Conservation (phyloP, 2,113 vertebrate genomes). For the Podocnemis expansa region DNA sequence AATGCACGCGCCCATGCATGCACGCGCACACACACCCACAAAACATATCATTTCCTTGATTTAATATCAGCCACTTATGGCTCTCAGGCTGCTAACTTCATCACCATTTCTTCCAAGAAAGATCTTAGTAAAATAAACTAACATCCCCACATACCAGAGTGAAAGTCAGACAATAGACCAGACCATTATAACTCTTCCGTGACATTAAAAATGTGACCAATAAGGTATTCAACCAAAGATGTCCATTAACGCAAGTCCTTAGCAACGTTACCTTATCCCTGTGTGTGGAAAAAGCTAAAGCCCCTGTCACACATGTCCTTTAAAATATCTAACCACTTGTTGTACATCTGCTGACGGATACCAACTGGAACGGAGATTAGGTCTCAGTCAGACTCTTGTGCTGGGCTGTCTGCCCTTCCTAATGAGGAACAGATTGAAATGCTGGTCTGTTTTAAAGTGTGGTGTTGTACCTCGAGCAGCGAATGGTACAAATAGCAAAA, state of each 20-base stretch:
- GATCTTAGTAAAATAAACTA: conserved; percentile 66
- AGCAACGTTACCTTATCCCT: not conserved
- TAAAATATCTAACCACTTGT: conserved; percentile 62
- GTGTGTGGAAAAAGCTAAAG: conserved; percentile 42
- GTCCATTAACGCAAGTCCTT: not conserved
- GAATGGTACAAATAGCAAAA: conserved; percentile 29
- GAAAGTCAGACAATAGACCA: conserved; percentile 24
- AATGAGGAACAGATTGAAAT: conserved; percentile 73
- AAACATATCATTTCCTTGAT: conserved; percentile 65
- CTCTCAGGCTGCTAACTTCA: conserved; percentile 73
- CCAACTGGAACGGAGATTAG: conserved; percentile 76
- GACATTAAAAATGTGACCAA: conserved; percentile 4
- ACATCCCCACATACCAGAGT: not conserved
- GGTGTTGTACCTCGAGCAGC: not conserved
- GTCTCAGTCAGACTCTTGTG: conserved; percentile 62
- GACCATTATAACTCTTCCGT: conserved; percentile 29
- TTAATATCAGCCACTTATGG: conserved; percentile 63
- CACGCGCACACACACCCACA: not conserved
- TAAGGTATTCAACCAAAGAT: not conserved
- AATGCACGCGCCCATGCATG: not conserved
- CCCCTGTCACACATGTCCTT: conserved; percentile 56
- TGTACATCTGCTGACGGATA: conserved; percentile 68
- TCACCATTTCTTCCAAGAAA: conserved; percentile 65
- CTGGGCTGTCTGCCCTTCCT: conserved; percentile 73
- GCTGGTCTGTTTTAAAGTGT: not conserved